phyloP scores from a whole-genome alignment of 2,113 vertebrate species.

The Tympanuchus pallidicinctus region DNA sequence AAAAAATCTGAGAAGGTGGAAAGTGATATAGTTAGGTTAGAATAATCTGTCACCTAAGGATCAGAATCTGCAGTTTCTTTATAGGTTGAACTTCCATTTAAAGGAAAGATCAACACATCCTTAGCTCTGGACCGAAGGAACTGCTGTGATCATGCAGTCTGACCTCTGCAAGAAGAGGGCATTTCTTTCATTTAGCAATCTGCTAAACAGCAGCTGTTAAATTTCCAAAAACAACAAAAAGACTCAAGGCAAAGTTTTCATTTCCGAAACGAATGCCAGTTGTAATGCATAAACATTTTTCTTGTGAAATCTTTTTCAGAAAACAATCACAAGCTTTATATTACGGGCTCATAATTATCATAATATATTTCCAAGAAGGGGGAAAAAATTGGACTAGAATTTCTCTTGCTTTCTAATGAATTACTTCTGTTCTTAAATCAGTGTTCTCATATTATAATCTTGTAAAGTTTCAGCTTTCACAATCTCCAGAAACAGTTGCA shows the following conservation, averaged over 20 bases:
- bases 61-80: not conserved
- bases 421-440: slow-evolving; percentile 71
- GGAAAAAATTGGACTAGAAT: slow-evolving; percentile 37
- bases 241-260: not conserved
- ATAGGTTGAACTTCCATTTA: not conserved
- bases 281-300: slow-evolving; percentile 26
- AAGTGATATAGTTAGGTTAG: not conserved
- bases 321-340: slow-evolving; percentile 26
- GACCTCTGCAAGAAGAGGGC: slow-evolving; percentile 25
- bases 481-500: slow-evolving; percentile 39
- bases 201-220: slow-evolving; percentile 66
- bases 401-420: slow-evolving; percentile 59
- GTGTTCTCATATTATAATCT: slow-evolving; percentile 43
- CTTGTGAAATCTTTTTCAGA: slow-evolving; percentile 23
- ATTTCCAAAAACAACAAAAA: slow-evolving; percentile 58
- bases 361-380: not conserved
- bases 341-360: slow-evolving; percentile 26
- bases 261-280: not conserved
- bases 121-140: not conserved
- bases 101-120: not conserved
- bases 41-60: not conserved
- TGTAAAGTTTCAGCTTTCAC: slow-evolving; percentile 22
- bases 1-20: not conserved
- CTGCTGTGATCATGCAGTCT: not conserved
- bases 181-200: slow-evolving; percentile 56